Percentiles rank a stretch among this genome's conserved stretches.
These are phyloP conservation scores for Pardalotus punctatus DNA, from an alignment of 2,113 vertebrate genomes.

Conservation along the genomic window DNA sequence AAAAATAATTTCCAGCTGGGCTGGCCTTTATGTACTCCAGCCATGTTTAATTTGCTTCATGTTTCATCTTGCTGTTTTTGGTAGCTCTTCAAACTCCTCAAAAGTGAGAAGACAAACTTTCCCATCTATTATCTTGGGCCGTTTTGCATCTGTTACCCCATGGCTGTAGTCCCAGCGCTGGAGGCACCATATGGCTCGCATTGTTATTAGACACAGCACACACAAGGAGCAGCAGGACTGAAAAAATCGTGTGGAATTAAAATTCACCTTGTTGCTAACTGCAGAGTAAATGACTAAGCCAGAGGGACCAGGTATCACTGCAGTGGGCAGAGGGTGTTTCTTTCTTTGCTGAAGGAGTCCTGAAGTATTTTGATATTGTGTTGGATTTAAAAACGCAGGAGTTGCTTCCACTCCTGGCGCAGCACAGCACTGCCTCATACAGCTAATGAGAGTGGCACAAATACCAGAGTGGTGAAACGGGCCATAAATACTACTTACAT, in stretches of 20 bases:
- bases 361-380: background rate
- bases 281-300: constrained; percentile 6
- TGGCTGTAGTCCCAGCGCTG: constrained; percentile 36
- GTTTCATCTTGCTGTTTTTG: background rate
- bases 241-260: constrained; percentile 20
- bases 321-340: background rate
- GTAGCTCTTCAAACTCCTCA: constrained; percentile 25
- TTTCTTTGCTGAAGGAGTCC: background rate
- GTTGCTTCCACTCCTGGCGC: background rate
- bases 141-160: constrained; percentile 53
- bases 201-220: background rate
- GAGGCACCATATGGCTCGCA: constrained; percentile 51
- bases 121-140: constrained; percentile 47
- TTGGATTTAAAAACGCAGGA: background rate
- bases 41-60: background rate
- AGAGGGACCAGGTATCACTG: background rate
- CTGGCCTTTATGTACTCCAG: background rate
- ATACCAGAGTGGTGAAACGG: background rate
- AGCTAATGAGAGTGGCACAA: background rate
- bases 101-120: constrained; percentile 29
- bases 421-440: background rate
- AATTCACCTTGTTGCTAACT: constrained; percentile 44
- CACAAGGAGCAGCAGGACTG: constrained; percentile 15
- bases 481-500: background rate
- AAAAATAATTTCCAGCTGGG: background rate